A percentile compares a stretch with the other conserved stretches of the same genome.
Conservation (phyloP, 1,140 invertebrate species). For the Eulimnadia texana region DNA sequence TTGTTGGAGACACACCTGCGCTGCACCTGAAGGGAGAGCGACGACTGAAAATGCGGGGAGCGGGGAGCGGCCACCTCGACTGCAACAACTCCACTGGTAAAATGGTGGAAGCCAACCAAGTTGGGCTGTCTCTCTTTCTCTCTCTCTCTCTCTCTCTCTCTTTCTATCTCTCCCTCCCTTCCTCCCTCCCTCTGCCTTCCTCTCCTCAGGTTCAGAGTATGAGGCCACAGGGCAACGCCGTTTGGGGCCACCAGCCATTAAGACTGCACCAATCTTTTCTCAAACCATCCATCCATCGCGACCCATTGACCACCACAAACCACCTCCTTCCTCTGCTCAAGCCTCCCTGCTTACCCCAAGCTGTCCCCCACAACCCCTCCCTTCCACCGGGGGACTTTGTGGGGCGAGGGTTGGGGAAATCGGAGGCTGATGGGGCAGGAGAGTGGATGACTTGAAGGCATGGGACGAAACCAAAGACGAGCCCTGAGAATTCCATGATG, state of each 20-base stretch:
- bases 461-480: neutral
- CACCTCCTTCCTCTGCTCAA: neutral
- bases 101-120: neutral
- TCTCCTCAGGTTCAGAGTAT: neutral
- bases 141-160: no score
- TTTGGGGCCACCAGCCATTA: no score
- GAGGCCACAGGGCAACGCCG: conserved; percentile 1
- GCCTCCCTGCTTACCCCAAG: neutral
- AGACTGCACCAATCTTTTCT: no score
- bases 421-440: no score
- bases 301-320: no score
- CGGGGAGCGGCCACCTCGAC: conserved; percentile 1
- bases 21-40: conserved; percentile 13
- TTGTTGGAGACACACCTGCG: conserved; percentile 8
- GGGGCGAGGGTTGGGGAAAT: no score
- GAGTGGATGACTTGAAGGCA: neutral
- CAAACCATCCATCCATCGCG: no score
- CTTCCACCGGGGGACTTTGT: no score
- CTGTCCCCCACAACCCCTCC: no score
- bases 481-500: neutral
- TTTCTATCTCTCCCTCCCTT: no score
- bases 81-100: neutral
- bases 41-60: conserved; percentile 8
- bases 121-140: no score
- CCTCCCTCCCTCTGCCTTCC: neutral